Percentiles rank a stretch among this genome's conserved stretches.
phyloP scores from a whole-genome alignment of 2,797 vertebrate genomes.

The Myripristis jacobus region DNA sequence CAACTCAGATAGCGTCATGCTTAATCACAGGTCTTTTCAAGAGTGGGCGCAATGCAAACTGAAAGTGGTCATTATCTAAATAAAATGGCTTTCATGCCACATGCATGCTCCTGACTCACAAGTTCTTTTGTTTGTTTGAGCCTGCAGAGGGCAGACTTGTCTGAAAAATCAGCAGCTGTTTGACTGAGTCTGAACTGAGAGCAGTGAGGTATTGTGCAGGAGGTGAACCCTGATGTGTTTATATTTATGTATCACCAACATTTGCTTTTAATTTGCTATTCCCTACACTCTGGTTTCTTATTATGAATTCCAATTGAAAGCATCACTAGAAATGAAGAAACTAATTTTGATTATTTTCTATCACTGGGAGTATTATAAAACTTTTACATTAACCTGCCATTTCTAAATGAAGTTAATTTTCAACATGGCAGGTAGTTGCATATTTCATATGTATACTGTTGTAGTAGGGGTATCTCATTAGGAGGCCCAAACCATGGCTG shows the following conservation, averaged over 20 bases:
- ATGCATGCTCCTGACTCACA: too few species aligned
- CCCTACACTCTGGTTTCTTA: neutral
- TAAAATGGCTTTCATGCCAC: too few species aligned
- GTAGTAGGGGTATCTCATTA: slow-evolving; percentile 56
- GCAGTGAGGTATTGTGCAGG: neutral
- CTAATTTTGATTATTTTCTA: neutral
- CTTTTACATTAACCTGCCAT: neutral
- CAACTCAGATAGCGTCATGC: too few species aligned
- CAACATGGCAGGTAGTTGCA: neutral
- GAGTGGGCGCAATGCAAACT: too few species aligned
- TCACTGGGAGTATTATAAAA: neutral
- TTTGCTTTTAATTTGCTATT: neutral
- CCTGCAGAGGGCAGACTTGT: slow-evolving; percentile 81
- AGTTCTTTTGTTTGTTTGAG: neutral
- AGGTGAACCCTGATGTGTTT: neutral
- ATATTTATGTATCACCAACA: neutral
- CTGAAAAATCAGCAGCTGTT: slow-evolving; percentile 30
- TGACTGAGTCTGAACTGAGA: neutral
- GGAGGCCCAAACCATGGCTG: slow-evolving; percentile 57
- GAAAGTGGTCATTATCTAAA: too few species aligned
- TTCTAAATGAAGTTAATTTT: neutral
- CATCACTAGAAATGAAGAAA: neutral
- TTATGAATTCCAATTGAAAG: neutral
- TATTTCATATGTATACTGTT: neutral
- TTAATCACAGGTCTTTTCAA: too few species aligned